Conservation (phyloP, 2,113 vertebrate genomes). For the Gasterosteus aculeatus region DNA sequence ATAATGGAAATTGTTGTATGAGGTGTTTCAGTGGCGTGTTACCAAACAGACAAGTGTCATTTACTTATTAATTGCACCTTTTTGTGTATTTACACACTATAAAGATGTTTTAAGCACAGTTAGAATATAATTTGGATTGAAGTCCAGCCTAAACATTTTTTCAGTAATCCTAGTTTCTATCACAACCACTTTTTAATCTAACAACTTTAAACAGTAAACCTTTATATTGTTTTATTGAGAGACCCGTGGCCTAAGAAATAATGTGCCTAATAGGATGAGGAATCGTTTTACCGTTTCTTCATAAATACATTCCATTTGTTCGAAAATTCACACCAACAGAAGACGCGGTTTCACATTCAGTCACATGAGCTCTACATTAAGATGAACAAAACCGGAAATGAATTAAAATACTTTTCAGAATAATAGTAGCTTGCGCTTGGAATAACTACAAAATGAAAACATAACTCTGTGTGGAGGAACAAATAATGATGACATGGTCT, state of each 20-base stretch:
- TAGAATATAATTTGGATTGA: neutral
- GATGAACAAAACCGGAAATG: slow-evolving; percentile 18
- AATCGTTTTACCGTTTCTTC: neutral
- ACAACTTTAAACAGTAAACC: neutral
- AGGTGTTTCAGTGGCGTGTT: neutral
- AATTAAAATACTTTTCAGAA: slow-evolving; percentile 18
- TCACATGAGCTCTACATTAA: slow-evolving; percentile 14
- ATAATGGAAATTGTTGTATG: slow-evolving; percentile 5
- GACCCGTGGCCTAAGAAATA: neutral
- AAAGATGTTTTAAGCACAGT: too few species aligned
- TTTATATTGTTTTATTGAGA: neutral
- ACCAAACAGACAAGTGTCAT: neutral
- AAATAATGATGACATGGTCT: neutral
- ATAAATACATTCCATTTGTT: neutral
- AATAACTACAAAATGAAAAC: neutral
- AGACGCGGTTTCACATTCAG: slow-evolving; percentile 41
- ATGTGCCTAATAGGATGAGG: neutral
- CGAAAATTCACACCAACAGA: slow-evolving; percentile 42
- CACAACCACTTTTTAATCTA: neutral
- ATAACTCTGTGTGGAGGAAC: neutral
- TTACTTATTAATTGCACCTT: neutral
- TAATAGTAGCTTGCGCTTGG: neutral
- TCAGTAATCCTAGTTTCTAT: neutral
- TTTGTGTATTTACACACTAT: neutral
- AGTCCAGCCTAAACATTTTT: neutral